Conservation (phyloP, 2,113 vertebrate species). For the Phaetusa simplex region DNA sequence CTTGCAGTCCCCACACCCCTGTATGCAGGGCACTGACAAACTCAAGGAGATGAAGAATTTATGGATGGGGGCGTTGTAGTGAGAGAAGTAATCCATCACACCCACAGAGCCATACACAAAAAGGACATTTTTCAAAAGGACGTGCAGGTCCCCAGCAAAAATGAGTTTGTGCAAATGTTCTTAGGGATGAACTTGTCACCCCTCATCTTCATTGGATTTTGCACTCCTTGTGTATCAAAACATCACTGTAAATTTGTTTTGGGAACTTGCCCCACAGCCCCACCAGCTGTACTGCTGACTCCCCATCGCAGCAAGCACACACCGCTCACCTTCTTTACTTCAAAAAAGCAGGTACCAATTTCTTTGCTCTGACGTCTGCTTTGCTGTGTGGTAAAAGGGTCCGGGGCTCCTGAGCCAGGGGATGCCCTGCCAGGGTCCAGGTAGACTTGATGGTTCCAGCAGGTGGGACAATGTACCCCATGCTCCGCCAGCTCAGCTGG, state of each 20-base stretch:
- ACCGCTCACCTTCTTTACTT: background rate
- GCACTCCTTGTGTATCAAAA: background rate
- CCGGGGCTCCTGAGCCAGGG: background rate
- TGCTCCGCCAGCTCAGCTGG: background rate
- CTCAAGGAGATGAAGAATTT: slow-evolving; percentile 1
- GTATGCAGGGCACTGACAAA: background rate
- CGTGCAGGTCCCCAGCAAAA: fast-evolving
- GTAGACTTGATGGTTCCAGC: background rate
- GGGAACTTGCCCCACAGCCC: background rate
- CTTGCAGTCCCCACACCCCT: background rate
- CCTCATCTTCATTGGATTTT: background rate
- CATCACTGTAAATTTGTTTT: background rate
- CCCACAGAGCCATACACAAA: background rate
- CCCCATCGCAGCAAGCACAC: fast-evolving
- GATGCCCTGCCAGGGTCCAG: background rate
- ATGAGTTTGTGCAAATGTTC: background rate
- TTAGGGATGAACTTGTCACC: background rate
- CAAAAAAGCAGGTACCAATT: fast-evolving
- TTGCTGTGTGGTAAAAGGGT: background rate
- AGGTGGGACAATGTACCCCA: fast-evolving
- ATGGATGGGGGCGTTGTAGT: background rate
- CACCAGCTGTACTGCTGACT: background rate
- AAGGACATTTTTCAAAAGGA: background rate
- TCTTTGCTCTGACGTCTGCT: background rate
- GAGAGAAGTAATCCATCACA: background rate